Base-by-base conservation (phyloP, 2,797 vertebrate species). In the Natrix natrix region DNA sequence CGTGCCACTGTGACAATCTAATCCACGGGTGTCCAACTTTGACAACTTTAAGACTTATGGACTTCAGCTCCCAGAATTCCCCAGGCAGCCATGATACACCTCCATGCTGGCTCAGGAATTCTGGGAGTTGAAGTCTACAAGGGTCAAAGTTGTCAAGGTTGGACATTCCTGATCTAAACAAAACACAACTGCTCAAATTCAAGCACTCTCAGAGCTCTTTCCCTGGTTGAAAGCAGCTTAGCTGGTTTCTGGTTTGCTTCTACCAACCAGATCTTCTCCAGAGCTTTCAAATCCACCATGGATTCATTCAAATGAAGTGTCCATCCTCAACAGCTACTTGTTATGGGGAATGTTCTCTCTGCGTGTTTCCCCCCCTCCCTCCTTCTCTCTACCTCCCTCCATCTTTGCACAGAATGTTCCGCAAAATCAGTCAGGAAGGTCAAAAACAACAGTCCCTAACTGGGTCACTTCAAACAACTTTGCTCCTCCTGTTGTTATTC, bases 351-450 rank as follows among this genome's bases (percentile, higher is more conserved):
- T 90, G 83, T 54, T 59, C 86, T 17, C 52, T 54, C 0, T 57
- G 14, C 37, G 14, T 56, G 32, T 56, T 5, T 0, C 11, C 43
- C 91, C 52, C 86, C 26, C 26, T 5, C 37, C 13, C 16, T 92
- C 48, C 61, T 20, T 59, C 43, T 28, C 26, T 3, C 48, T 92
- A 48, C 63, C 26, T n/a, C 86, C 32, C 6, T 32, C 26, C 16
- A n/a, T 12, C 32, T 86, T 52, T 59, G 61, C 63, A 91, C 90
- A 91, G 60, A 59, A 91, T 16, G 37, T 92, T 93, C 88, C 61
- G 93, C 55, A 24, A 91, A 63, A 91, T 66, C 87, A 93, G 88
- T 2, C 74, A 94, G 32, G 48, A 86, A 90, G 91, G 93, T 37
- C 37, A 61, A 63, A 26, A 61, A 55, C 90, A 37, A 66, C 89